A percentile compares a stretch with the other conserved stretches of the same genome.
Evolutionary conservation across 2,888 invertebrate species (phyloP).

Genomic region (Andrena praecox): DNA sequence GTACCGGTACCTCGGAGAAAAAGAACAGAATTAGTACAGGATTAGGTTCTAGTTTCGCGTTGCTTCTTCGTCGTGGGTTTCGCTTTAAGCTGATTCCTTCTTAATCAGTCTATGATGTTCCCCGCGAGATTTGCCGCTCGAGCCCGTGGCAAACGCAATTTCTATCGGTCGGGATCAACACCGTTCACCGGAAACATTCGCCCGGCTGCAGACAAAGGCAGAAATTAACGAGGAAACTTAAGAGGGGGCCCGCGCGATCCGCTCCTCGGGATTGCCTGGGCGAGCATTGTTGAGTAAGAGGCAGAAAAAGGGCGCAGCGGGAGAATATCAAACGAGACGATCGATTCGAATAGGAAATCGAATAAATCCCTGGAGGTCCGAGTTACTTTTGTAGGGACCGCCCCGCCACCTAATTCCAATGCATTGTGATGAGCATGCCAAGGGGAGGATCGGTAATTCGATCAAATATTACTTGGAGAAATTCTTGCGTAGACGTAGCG

Average conservation of each 20-base stretch:
- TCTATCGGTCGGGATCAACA: background rate
- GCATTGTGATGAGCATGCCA: slow-evolving; percentile 59
- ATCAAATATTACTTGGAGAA: slow-evolving; percentile 59
- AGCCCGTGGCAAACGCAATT: background rate
- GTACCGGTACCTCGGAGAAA: background rate
- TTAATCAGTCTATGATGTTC: background rate
- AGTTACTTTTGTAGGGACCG: slow-evolving; percentile 32
- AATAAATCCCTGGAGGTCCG: slow-evolving; percentile 48
- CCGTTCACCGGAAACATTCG: background rate
- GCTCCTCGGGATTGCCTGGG: slow-evolving; percentile 8
- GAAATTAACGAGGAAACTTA: slow-evolving; percentile 35
- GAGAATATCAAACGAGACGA: slow-evolving; percentile 54
- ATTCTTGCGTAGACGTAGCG: slow-evolving; percentile 30
- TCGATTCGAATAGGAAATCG: slow-evolving; percentile 45
- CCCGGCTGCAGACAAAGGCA: background rate
- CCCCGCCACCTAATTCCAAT: slow-evolving; percentile 54
- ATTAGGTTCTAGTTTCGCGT: background rate
- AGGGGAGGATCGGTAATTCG: slow-evolving; percentile 48
- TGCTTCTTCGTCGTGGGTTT: background rate
- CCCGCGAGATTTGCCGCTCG: background rate
- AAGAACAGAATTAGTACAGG: background rate
- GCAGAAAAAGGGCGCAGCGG: background rate
- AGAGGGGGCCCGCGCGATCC: background rate
- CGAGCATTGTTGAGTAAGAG: slow-evolving; percentile 21
- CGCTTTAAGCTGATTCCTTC: background rate